Conservation (phyloP, 2,888 invertebrate species). For the Morpho deidamia region DNA sequence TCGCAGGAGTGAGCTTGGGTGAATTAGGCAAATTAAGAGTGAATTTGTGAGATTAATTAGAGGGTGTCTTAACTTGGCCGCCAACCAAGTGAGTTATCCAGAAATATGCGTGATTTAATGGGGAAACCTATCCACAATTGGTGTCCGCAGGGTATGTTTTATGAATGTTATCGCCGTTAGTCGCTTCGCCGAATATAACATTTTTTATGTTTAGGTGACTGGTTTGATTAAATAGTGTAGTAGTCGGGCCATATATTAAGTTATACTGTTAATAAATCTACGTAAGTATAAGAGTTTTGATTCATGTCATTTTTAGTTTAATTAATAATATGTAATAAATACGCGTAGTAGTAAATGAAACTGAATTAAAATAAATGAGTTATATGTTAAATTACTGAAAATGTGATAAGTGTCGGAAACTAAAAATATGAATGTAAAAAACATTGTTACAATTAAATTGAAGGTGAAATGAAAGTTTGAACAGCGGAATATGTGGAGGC, state of each 20-base stretch:
- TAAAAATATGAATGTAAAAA: conserved; percentile 1
- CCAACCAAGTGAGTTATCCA: conserved; percentile 47
- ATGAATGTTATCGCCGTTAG: conserved; percentile 51
- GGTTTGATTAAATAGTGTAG: conserved; percentile 20
- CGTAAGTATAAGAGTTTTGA: no score
- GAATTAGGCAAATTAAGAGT: conserved; percentile 76
- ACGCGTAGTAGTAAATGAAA: no score
- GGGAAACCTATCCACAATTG: conserved; percentile 47
- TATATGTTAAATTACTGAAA: background rate
- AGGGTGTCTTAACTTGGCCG: conserved; percentile 63
- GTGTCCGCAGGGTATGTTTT: conserved; percentile 49
- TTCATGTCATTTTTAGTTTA: no score
- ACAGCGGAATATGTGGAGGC: conserved; percentile 16
- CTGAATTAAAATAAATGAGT: no score
- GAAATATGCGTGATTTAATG: conserved; percentile 40
- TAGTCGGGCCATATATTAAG: no score
- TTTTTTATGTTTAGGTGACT: conserved; percentile 27
- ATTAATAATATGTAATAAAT: no score
- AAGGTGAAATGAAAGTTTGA: conserved; percentile 14
- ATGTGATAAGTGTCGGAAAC: background rate
- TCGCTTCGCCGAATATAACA: conserved; percentile 35
- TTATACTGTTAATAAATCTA: no score
- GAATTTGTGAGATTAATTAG: conserved; percentile 69
- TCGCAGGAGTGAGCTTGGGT: conserved; percentile 53
- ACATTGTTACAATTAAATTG: conserved; percentile 10